A percentile compares a stretch with the other conserved stretches of the same genome.
Conservation (phyloP, 1,140 invertebrate species). For the Trichonephila inaurata region DNA sequence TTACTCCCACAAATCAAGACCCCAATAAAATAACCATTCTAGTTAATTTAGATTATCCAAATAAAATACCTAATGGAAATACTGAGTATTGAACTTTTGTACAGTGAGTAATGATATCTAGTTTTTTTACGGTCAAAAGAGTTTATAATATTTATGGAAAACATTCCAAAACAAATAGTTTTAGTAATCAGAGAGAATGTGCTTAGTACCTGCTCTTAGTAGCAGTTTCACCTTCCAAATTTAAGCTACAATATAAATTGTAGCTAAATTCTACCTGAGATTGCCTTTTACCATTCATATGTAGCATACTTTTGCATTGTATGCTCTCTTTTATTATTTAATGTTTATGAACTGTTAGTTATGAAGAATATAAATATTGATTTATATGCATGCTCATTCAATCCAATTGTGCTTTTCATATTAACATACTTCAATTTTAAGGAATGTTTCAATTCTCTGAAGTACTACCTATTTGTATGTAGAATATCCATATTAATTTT, state of each 20-base stretch:
- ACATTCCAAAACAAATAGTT: slow-evolving; percentile 58
- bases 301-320: slow-evolving; percentile 14
- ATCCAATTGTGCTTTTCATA: not conserved
- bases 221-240: slow-evolving; percentile 32
- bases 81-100: slow-evolving; percentile 59
- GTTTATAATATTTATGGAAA: slow-evolving; percentile 47
- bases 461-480: slow-evolving; percentile 12
- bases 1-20: slow-evolving; percentile 77
- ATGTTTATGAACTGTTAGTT: not conserved
- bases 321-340: slow-evolving; percentile 5
- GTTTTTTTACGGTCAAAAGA: slow-evolving; percentile 67
- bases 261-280: slow-evolving; percentile 59
- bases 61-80: slow-evolving; percentile 47
- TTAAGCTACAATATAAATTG: slow-evolving; percentile 50
- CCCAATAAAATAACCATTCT: slow-evolving; percentile 77
- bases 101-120: slow-evolving; percentile 40
- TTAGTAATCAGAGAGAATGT: slow-evolving; percentile 30
- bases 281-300: slow-evolving; percentile 54
- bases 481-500: too few species aligned
- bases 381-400: not conserved
- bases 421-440: not conserved
- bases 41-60: slow-evolving; percentile 71
- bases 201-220: slow-evolving; percentile 57
- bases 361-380: not conserved
- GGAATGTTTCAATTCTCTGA: not conserved